These are phyloP conservation scores for Actinia tenebrosa DNA, from an alignment of 64 coral and sea anemone genomes.

Conservation along the genomic window DNA sequence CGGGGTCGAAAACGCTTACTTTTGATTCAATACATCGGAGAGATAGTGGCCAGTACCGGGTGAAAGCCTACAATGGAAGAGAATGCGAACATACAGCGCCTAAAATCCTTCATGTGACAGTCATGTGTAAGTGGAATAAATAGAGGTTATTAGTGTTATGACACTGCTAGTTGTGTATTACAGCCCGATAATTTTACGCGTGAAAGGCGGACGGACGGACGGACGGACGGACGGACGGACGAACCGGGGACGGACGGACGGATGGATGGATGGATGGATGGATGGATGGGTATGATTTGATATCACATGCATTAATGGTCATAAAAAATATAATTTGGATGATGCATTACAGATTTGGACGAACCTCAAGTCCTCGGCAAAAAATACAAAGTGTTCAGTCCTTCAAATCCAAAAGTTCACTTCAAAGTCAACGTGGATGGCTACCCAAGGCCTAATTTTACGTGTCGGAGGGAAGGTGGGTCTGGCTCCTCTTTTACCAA, in stretches of 20 bases:
- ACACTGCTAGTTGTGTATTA: no score
- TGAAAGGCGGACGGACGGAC: no score
- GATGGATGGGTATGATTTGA: no score
- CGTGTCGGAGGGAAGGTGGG: not conserved
- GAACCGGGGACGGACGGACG: no score
- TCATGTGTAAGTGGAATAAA: not conserved
- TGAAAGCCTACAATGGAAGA: not conserved
- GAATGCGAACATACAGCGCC: not conserved
- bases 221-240: no score
- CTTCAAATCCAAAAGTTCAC: not conserved
- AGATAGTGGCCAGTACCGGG: not conserved
- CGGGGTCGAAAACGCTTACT: not conserved
- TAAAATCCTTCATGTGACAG: not conserved
- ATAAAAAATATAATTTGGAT: no score
- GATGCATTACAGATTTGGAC: not conserved
- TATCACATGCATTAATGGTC: no score
- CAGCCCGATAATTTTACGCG: no score
- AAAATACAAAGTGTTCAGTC: not conserved
- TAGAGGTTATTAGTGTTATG: no score
- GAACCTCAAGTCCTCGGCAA: not conserved
- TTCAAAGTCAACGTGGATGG: not conserved
- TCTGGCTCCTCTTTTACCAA: not conserved
- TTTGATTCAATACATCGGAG: not conserved
- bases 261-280: no score
- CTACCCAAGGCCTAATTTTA: not conserved